phyloP scores from a whole-genome alignment of 2,113 vertebrate genomes.

The Murina feae region DNA sequence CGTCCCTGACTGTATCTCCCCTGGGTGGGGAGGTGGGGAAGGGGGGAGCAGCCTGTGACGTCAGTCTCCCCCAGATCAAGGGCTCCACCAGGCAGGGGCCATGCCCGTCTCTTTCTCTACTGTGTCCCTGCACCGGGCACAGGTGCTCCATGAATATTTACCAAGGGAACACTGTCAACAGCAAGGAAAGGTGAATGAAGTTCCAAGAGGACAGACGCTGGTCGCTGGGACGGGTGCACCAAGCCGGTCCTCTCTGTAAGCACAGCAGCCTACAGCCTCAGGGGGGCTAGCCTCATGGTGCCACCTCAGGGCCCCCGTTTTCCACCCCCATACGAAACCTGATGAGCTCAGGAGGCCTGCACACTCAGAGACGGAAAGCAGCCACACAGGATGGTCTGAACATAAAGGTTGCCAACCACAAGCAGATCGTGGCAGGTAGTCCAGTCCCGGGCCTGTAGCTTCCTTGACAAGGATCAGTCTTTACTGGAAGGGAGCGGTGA shows the following conservation, averaged over 20 bases:
- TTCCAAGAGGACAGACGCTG: not conserved
- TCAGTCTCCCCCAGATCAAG: no score
- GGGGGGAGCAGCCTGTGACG: not conserved
- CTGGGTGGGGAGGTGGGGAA: not conserved
- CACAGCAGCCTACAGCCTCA: fast-evolving
- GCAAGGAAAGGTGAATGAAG: not conserved
- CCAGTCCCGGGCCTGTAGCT: not conserved
- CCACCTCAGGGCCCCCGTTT: not conserved
- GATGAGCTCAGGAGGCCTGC: not conserved
- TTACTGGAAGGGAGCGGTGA: not conserved
- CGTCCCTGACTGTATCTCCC: no score
- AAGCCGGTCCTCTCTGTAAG: not conserved
- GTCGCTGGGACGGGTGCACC: not conserved
- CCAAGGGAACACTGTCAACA: not conserved
- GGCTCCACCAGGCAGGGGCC: not conserved
- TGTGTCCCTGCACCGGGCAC: not conserved
- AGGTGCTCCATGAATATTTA: not conserved
- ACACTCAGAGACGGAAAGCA: not conserved
- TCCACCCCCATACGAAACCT: not conserved
- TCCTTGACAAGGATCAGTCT: not conserved
- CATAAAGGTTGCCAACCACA: not conserved
- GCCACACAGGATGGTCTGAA: not conserved
- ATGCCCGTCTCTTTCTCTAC: not conserved
- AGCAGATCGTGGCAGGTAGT: no score
- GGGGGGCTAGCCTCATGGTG: not conserved